A percentile compares a stretch with the other conserved stretches of the same genome.
Evolutionary conservation across 2,888 invertebrate species (phyloP).

Genomic region (Eupithecia tripunctaria): DNA sequence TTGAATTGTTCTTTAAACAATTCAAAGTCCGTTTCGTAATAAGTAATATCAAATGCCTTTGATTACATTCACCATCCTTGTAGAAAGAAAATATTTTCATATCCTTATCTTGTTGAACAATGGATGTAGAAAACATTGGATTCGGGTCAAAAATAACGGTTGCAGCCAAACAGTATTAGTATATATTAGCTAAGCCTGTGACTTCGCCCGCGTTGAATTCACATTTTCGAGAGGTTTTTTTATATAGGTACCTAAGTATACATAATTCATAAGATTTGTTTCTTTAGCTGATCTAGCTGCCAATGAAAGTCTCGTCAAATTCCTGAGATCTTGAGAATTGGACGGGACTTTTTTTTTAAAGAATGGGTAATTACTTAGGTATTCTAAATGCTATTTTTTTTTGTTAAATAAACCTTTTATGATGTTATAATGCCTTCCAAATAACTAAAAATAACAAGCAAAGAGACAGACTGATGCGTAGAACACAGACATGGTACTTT

Average conservation of each 20-base stretch:
- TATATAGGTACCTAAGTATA: too few species aligned
- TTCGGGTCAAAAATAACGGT: slow-evolving; percentile 30
- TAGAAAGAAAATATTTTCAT: slow-evolving; percentile 29
- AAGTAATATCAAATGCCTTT: slow-evolving; percentile 19
- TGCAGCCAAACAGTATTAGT: slow-evolving; percentile 18
- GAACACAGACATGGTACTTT: background rate
- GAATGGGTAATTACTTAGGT: too few species aligned
- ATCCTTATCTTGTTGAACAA: slow-evolving; percentile 26
- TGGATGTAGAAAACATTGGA: slow-evolving; percentile 22
- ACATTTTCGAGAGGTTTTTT: background rate
- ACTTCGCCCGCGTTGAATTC: background rate
- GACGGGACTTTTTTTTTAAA: too few species aligned
- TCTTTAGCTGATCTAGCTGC: background rate
- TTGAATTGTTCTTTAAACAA: background rate
- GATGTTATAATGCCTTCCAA: too few species aligned
- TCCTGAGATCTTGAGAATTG: too few species aligned
- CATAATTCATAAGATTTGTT: background rate
- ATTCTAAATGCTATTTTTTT: too few species aligned
- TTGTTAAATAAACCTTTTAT: too few species aligned
- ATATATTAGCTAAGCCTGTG: background rate
- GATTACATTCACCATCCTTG: slow-evolving; percentile 28
- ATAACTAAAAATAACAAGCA: too few species aligned
- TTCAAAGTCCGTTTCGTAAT: slow-evolving; percentile 3
- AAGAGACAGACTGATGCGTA: background rate
- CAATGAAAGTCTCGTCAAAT: background rate